Evolutionary conservation across 1,140 invertebrate species (phyloP).

Genomic region (Manduca sexta): DNA sequence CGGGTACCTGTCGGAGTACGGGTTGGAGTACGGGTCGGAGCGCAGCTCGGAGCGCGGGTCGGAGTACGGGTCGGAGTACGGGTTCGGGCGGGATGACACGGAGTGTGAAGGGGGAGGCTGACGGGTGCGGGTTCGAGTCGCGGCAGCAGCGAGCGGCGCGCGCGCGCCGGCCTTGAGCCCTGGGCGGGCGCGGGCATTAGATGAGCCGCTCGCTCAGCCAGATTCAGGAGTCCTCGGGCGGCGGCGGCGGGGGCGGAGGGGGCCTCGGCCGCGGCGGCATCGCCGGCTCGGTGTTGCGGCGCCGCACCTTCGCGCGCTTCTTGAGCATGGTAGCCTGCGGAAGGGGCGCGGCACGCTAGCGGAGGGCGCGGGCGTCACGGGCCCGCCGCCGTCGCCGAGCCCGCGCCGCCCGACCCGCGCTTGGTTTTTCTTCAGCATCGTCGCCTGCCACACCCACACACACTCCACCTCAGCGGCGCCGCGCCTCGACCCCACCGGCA

Average conservation of each 20-base stretch:
- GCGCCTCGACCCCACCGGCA: slow-evolving; percentile 15
- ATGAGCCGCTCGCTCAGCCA: slow-evolving; percentile 79
- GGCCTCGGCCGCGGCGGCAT: slow-evolving; percentile 76
- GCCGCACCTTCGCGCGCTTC: slow-evolving; percentile 95
- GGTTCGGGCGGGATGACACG: neutral
- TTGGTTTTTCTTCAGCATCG: slow-evolving; percentile 97
- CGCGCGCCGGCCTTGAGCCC: slow-evolving; percentile 68
- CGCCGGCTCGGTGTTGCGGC: slow-evolving; percentile 92
- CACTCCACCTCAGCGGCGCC: slow-evolving; percentile 26
- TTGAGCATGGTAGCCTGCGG: slow-evolving; percentile 90
- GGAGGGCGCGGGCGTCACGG: slow-evolving; percentile 41
- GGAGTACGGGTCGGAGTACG: neutral
- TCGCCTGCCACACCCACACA: slow-evolving; percentile 77
- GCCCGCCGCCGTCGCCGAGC: slow-evolving; percentile 44
- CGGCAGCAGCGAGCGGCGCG: slow-evolving; percentile 72
- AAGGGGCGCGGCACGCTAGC: slow-evolving; percentile 62
- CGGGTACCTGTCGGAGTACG: neutral
- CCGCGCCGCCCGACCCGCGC: slow-evolving; percentile 79
- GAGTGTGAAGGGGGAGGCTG: neutral
- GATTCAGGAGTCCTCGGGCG: slow-evolving; percentile 76
- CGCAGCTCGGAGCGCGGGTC: neutral
- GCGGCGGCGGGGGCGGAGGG: slow-evolving; percentile 19
- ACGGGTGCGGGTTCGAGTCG: slow-evolving; percentile 40
- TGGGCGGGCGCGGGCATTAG: slow-evolving; percentile 78
- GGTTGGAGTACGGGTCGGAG: neutral